phyloP scores from a whole-genome alignment of 92 coral and sea anemone genomes.

The Porites divaricata region DNA sequence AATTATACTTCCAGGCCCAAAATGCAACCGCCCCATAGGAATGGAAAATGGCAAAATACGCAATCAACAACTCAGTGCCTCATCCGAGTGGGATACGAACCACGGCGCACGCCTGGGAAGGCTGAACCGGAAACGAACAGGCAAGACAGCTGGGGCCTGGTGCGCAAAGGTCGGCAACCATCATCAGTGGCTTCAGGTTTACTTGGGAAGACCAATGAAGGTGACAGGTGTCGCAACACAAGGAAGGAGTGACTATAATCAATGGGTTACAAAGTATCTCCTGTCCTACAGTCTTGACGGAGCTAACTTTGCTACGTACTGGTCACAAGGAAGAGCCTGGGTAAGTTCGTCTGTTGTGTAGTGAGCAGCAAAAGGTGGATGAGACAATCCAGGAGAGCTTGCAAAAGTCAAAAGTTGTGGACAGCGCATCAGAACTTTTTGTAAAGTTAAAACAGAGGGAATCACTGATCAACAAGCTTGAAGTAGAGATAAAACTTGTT shows the following conservation, averaged over 20 bases:
- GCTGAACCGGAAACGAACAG: conserved; percentile 70
- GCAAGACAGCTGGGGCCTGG: conserved; percentile 85
- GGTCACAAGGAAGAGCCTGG: conserved; percentile 76
- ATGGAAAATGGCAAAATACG: conserved; percentile 73
- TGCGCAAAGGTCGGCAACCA: conserved; percentile 70
- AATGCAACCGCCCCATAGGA: conserved; percentile 83
- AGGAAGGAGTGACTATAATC: conserved; percentile 74
- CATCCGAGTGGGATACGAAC: conserved; percentile 72
- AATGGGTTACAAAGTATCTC: conserved; percentile 78
- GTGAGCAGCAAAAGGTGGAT: no score
- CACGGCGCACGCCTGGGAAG: conserved; percentile 75
- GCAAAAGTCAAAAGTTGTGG: no score
- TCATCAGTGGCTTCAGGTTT: conserved; percentile 85
- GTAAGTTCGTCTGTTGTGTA: conserved; percentile 26
- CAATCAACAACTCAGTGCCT: conserved; percentile 71
- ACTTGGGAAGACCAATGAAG: conserved; percentile 74
- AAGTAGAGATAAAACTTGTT: no score
- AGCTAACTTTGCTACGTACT: conserved; percentile 72
- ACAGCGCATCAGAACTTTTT: no score
- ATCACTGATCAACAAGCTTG: no score
- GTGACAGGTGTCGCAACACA: conserved; percentile 81
- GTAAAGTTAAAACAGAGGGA: no score
- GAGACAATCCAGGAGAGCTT: no score
- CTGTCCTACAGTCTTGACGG: conserved; percentile 77
- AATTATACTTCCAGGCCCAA: conserved; percentile 56